Evolutionary conservation across 2,113 vertebrate genomes (phyloP).

Genomic region (Rhynchomys soricoides): DNA sequence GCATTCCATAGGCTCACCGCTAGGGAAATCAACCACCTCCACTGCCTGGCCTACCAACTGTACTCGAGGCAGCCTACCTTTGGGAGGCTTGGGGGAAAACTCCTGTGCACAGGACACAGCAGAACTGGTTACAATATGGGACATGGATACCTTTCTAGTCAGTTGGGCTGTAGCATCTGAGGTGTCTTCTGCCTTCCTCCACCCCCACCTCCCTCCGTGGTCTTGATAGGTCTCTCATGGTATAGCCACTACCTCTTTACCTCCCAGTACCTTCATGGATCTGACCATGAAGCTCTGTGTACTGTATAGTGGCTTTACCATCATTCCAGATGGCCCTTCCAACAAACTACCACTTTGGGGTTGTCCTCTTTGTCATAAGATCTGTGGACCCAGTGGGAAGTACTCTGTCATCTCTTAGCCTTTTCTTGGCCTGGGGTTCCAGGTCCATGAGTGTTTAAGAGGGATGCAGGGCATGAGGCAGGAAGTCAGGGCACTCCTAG

Average conservation of each 20-base stretch:
- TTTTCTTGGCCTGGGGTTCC: neutral
- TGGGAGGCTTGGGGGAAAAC: slow-evolving; percentile 11
- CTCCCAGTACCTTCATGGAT: neutral
- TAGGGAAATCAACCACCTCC: neutral
- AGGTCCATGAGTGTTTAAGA: neutral
- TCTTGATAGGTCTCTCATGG: neutral
- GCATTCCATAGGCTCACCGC: neutral
- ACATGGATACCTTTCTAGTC: neutral
- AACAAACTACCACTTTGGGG: neutral
- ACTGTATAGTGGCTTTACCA: neutral
- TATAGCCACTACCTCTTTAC: neutral
- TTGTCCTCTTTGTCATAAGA: neutral
- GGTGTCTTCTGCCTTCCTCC: neutral
- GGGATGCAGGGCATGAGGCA: neutral
- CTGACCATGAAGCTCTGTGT: neutral
- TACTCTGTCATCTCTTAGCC: neutral
- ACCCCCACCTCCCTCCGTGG: neutral
- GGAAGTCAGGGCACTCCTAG: neutral
- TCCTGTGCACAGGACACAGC: neutral
- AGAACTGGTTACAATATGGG: neutral
- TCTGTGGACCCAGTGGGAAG: neutral
- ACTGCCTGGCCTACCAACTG: neutral
- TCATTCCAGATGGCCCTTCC: neutral
- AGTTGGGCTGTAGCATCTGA: neutral
- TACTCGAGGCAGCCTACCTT: neutral